A percentile compares a stretch with the other conserved stretches of the same genome.
phyloP scores from a whole-genome alignment of 2,888 invertebrate species.

The Tachina lurida region DNA sequence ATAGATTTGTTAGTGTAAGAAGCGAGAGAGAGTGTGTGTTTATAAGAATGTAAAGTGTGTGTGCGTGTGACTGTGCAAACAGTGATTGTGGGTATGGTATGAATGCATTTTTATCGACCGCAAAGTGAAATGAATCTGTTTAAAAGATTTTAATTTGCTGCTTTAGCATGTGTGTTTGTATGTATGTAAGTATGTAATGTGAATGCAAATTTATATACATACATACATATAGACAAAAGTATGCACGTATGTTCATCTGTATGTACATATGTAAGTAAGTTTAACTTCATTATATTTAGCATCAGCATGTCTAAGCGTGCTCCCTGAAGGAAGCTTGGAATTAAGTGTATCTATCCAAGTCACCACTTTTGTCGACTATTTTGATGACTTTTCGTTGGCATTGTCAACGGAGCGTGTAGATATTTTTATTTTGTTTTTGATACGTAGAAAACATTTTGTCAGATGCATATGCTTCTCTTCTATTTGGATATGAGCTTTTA shows the following conservation, averaged over 20 bases:
- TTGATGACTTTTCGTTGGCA: no score
- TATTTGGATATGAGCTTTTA: no score
- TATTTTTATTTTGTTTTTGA: no score
- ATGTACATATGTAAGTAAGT: neutral
- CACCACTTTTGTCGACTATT: no score
- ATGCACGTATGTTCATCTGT: no score
- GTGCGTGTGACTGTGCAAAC: constrained; percentile 12
- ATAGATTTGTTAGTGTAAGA: constrained; percentile 2
- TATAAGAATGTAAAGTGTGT: constrained; percentile 1
- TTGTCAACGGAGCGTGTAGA: no score
- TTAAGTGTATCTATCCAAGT: no score
- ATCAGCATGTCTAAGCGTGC: constrained; percentile 6
- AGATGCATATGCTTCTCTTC: no score
- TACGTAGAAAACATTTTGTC: no score
- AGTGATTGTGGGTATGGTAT: constrained; percentile 58
- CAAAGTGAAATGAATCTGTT: constrained; percentile 80
- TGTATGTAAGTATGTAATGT: constrained; percentile 2
- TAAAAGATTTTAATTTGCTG: constrained; percentile 79
- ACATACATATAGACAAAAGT: neutral
- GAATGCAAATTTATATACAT: constrained; percentile 4
- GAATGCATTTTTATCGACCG: constrained; percentile 80
- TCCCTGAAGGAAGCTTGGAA: no score
- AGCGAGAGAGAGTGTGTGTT: neutral
- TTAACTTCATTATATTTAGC: neutral
- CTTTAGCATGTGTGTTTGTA: constrained; percentile 39